Percentiles rank a stretch among this genome's conserved stretches.
Evolutionary conservation across 92 coral and sea anemone genomes (phyloP).

Genomic region (Palythoa heliodiscus): DNA sequence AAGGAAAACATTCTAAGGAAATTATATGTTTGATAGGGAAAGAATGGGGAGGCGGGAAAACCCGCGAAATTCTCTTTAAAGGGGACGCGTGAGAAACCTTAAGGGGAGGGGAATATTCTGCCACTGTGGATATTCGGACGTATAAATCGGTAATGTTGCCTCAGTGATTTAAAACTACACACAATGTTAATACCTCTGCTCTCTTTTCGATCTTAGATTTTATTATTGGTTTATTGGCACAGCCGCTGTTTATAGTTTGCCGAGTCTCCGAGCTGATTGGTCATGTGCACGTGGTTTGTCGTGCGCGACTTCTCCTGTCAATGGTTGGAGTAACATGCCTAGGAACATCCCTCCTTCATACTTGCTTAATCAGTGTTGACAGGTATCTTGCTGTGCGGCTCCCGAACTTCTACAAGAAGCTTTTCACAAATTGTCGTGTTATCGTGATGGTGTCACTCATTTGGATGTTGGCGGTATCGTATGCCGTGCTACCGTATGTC

Average conservation of each 20-base stretch:
- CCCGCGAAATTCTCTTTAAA: too few relatives aligned
- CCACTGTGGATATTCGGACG: too few relatives aligned
- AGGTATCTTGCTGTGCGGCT: slow-evolving; percentile 12
- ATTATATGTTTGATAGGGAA: too few relatives aligned
- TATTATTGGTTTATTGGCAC: background rate
- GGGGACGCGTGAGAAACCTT: too few relatives aligned
- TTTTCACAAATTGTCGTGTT: background rate
- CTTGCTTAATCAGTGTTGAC: slow-evolving; percentile 7
- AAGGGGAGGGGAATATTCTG: too few relatives aligned
- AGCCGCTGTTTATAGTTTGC: too few relatives aligned
- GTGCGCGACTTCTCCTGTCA: background rate
- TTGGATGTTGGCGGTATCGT: background rate
- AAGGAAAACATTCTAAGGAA: too few relatives aligned
- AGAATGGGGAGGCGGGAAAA: too few relatives aligned
- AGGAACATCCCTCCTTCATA: background rate
- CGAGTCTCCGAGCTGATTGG: too few relatives aligned
- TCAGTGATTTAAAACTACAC: too few relatives aligned
- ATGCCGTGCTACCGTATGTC: background rate
- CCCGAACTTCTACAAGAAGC: background rate
- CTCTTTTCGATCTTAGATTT: background rate
- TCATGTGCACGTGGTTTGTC: background rate
- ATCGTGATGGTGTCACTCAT: background rate
- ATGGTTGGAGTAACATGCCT: background rate
- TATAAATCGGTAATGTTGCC: too few relatives aligned
- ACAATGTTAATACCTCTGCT: too few relatives aligned